Base-by-base conservation (phyloP, 2,888 invertebrate genomes). In the Napeogenes sylphis region DNA sequence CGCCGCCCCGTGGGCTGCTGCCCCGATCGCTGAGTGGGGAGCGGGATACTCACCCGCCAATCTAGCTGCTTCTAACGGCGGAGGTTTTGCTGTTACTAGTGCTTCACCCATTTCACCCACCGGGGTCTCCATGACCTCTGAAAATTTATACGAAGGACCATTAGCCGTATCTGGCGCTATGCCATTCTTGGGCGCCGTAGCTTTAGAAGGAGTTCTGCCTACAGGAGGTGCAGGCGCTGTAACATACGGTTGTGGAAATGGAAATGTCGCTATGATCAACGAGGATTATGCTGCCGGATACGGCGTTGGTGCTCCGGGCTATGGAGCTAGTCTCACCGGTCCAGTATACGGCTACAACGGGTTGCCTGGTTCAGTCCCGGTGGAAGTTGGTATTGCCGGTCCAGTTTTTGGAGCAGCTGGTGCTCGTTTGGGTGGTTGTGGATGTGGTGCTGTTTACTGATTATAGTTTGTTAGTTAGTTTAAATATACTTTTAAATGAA, bases 171-270 rank as follows among this genome's bases (percentile, higher is more conserved):
- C 65, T 47, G 82, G 82, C 0, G 61, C 76, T 33, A 57, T 82
- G 47, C 83, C 83, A 2, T 71, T 73, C 74, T 53, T 82, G 4
- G 78, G 78, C 3, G 76, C 81, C 3, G 80, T 80, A 0, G 74
- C 75, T 14, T 68, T 80, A 12, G 79, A 79, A 59, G 80, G 79
- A 6, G 67, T 69, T 3, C 47, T 82, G 8, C 78, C 80, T 0
- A 71, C 75, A 3, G 64, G 59, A 33, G 83, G 83, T 0, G 68
- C 74, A 42, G 82, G 78, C 21, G 69, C 73, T 0, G 78, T 81
- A 0, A 70, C 77, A 8, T 83, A 81, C 45, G 75, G 78, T 3
- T 80, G 80, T 61, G 83, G 82, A 0, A 74, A 68, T 38, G 82
- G 79, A 0, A 73, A 71, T 55, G 68, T 81, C 0, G 81, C 72